Conservation (phyloP, 2,797 vertebrate genomes). For the Molossus molossus region DNA sequence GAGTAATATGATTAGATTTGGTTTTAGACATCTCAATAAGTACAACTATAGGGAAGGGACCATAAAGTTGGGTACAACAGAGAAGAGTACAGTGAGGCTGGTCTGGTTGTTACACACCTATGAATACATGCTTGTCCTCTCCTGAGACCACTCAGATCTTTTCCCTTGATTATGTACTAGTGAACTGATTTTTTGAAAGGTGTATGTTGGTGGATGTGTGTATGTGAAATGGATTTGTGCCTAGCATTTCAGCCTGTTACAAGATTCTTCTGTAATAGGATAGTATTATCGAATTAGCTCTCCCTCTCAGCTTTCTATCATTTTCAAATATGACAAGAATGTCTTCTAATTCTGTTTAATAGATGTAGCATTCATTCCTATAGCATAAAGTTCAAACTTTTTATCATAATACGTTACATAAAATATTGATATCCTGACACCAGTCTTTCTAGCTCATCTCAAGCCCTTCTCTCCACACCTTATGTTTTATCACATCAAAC, state of each 20-base stretch:
- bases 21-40: not conserved
- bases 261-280: slow-evolving; percentile 63
- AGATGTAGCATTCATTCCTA: not conserved
- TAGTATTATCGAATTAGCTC: slow-evolving; percentile 8
- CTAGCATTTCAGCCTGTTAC: not conserved
- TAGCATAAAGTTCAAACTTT: slow-evolving; percentile 57
- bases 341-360: slow-evolving; percentile 64
- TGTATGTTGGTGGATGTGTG: not conserved
- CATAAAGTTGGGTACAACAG: not conserved
- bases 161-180: not conserved
- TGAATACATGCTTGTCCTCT: not conserved
- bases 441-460: slow-evolving; percentile 32
- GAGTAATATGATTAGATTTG: not conserved
- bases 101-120: not conserved
- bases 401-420: not conserved
- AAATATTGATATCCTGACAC: not conserved
- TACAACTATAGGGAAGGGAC: not conserved
- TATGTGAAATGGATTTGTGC: not conserved
- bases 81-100: not conserved
- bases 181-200: slow-evolving; percentile 44
- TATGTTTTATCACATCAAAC: slow-evolving; percentile 50
- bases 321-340: slow-evolving; percentile 56
- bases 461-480: not conserved
- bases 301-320: slow-evolving; percentile 28
- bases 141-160: not conserved